These are phyloP conservation scores for Epinotia bilunana DNA, from an alignment of 2,888 invertebrate genomes.

Conservation along the genomic window DNA sequence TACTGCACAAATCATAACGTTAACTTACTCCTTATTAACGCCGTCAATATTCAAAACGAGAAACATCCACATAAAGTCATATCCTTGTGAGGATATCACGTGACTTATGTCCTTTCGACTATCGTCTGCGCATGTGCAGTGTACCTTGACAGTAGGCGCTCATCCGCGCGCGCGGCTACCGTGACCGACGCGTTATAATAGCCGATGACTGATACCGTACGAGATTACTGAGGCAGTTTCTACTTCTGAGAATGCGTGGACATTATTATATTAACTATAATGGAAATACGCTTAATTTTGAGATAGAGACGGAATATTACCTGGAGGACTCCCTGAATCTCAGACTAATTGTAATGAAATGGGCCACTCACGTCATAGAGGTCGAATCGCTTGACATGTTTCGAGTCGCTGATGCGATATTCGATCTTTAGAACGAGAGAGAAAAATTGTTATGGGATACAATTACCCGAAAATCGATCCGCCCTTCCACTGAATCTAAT, in stretches of 20 bases:
- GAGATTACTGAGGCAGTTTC: constrained; percentile 31
- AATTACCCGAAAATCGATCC: not conserved
- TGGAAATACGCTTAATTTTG: no score
- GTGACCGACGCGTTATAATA: constrained; percentile 46
- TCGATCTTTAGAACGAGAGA: not conserved
- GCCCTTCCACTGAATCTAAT: not conserved
- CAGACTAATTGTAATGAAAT: no score
- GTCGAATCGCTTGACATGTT: no score
- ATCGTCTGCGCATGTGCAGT: constrained; percentile 39
- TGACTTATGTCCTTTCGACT: constrained; percentile 2
- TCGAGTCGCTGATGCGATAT: no score
- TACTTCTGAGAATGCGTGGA: constrained; percentile 30
- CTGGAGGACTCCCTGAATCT: no score
- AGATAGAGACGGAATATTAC: no score
- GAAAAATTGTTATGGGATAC: not conserved
- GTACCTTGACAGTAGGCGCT: constrained; percentile 55
- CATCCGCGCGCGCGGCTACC: constrained; percentile 47
- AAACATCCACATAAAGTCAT: not conserved
- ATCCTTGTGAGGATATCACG: not conserved
- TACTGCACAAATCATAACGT: not conserved
- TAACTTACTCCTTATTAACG: constrained; percentile 18
- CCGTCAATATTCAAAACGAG: constrained; percentile 23
- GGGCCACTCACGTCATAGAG: no score
- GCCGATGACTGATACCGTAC: constrained; percentile 40
- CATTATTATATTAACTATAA: not conserved